Percentiles rank a stretch among this genome's conserved stretches.
phyloP scores from a whole-genome alignment of 2,797 vertebrate genomes.

The Rhynchotus rufescens region DNA sequence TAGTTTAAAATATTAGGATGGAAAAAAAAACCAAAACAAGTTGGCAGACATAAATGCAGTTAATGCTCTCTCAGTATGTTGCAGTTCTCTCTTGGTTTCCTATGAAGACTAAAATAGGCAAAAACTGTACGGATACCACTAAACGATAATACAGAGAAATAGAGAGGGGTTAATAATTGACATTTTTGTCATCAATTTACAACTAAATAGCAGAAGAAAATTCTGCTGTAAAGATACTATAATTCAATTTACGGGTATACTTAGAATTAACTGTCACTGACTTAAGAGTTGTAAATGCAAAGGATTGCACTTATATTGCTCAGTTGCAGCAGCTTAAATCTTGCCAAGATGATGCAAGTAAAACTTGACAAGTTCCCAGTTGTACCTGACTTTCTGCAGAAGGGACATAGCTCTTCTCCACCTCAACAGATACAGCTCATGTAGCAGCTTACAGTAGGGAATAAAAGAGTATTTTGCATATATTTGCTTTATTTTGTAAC shows the following conservation, averaged over 20 bases:
- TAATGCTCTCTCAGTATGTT: neutral
- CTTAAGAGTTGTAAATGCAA: neutral
- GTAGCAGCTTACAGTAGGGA: neutral
- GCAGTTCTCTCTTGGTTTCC: neutral
- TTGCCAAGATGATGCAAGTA: neutral
- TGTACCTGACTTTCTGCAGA: neutral
- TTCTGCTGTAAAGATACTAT: neutral
- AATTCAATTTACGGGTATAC: neutral
- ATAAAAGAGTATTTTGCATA: neutral
- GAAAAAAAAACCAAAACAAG: neutral
- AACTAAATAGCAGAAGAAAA: neutral
- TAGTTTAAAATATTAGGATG: neutral
- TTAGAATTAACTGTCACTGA: neutral
- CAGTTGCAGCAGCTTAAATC: neutral
- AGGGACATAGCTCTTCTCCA: constrained; percentile 39
- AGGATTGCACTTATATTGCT: neutral
- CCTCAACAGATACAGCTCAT: neutral
- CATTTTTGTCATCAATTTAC: neutral
- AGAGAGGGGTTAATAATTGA: neutral
- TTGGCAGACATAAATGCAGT: neutral
- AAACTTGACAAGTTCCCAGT: neutral
- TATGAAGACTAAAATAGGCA: neutral
- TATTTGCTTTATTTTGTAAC: neutral
- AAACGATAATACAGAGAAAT: neutral
- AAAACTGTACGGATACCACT: neutral